These are phyloP conservation scores for Lasius fuliginosus DNA, from an alignment of 2,888 invertebrate species.

Conservation along the genomic window DNA sequence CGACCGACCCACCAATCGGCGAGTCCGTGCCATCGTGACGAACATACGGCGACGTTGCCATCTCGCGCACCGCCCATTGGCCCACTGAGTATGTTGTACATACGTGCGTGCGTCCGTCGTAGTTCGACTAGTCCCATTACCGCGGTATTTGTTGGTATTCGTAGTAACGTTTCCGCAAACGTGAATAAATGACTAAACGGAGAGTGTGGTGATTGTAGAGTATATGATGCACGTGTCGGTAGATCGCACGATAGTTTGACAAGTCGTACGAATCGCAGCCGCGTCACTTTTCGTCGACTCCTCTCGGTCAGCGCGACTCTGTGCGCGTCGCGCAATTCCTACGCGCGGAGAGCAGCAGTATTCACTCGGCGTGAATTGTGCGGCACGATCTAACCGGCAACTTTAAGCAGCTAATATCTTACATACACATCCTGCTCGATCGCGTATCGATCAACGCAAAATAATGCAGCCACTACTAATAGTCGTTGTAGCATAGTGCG, in stretches of 20 bases:
- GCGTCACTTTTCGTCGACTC: neutral
- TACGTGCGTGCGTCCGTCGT: neutral
- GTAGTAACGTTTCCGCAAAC: conserved; percentile 68
- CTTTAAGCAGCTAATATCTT: neutral
- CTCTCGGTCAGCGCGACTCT: neutral
- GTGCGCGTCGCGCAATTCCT: neutral
- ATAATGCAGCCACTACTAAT: conserved; percentile 37
- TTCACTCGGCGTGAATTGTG: neutral
- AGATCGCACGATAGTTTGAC: neutral
- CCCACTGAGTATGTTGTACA: conserved; percentile 17
- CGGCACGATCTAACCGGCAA: neutral
- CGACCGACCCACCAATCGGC: conserved; percentile 72
- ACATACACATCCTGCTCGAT: neutral
- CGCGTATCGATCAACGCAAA: conserved; percentile 48
- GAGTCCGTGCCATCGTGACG: conserved; percentile 55
- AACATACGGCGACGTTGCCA: conserved; percentile 84
- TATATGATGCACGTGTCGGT: conserved; percentile 68
- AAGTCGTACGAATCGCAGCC: neutral
- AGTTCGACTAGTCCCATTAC: conserved; percentile 55
- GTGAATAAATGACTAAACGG: conserved; percentile 58
- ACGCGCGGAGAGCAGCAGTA: neutral
- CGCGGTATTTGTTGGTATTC: conserved; percentile 72
- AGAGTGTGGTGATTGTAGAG: conserved; percentile 23
- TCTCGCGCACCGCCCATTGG: conserved; percentile 83
- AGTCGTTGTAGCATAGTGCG: conserved; percentile 37